phyloP scores from a whole-genome alignment of 2,888 invertebrate species.

The Brachycybe producta region DNA sequence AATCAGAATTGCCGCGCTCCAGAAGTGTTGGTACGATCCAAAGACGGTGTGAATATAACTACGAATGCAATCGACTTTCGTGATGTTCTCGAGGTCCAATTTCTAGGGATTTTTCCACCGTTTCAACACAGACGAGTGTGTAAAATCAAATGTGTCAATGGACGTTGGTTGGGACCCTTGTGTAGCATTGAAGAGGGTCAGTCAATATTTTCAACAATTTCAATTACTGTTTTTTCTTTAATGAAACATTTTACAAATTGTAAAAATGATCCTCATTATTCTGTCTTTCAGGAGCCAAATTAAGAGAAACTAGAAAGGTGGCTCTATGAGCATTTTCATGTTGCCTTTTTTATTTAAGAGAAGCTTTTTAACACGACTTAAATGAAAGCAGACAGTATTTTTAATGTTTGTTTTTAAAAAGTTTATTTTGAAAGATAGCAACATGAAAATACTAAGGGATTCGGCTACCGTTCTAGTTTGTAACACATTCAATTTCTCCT shows the following conservation, averaged over 20 bases:
- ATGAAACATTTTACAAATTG: too few species aligned
- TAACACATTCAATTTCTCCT: too few species aligned
- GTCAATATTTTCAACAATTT: slow-evolving; percentile 14
- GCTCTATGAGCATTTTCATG: too few species aligned
- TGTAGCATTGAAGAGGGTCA: slow-evolving; percentile 58
- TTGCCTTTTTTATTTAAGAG: too few species aligned
- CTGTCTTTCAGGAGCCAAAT: too few species aligned
- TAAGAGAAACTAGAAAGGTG: too few species aligned
- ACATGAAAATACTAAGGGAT: too few species aligned
- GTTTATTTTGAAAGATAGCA: background rate
- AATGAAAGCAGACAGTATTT: too few species aligned
- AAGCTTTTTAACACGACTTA: too few species aligned
- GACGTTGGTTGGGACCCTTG: slow-evolving; percentile 71
- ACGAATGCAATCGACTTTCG: slow-evolving; percentile 17
- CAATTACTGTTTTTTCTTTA: background rate
- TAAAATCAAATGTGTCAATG: slow-evolving; percentile 71
- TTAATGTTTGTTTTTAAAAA: too few species aligned
- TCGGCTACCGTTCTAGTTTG: too few species aligned
- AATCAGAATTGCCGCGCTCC: slow-evolving; percentile 16
- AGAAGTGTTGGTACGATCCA: slow-evolving; percentile 10
- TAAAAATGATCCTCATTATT: too few species aligned
- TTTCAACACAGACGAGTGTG: slow-evolving; percentile 51
- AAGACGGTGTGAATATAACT: slow-evolving; percentile 14
- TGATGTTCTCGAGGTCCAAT: slow-evolving; percentile 45
- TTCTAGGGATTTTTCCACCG: slow-evolving; percentile 52